Evolutionary conservation across 2,888 invertebrate genomes (phyloP).

Genomic region (Melanchra persicariae): DNA sequence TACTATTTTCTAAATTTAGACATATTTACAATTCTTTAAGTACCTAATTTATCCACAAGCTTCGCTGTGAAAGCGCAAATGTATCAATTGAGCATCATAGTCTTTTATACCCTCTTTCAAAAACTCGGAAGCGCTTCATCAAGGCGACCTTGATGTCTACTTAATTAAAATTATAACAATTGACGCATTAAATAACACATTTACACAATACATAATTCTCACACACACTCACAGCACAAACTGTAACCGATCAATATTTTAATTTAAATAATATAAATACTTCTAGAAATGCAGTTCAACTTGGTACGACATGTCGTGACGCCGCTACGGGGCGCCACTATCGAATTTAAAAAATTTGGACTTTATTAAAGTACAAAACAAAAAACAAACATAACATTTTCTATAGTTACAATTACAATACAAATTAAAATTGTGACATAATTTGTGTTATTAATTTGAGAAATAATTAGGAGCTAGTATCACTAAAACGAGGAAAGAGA

Average conservation of each 20-base stretch:
- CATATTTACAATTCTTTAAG: conserved; percentile 85
- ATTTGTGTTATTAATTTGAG: conserved; percentile 88
- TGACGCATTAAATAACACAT: conserved; percentile 89
- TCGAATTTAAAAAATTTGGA: conserved; percentile 83
- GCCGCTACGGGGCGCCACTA: conserved; percentile 74
- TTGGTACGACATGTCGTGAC: conserved; percentile 87
- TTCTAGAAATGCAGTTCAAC: conserved; percentile 90
- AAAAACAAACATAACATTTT: conserved; percentile 89
- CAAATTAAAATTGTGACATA: conserved; percentile 88
- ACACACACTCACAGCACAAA: conserved; percentile 89
- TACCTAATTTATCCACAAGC: conserved; percentile 82
- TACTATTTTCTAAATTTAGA: conserved; percentile 88
- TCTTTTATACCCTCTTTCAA: conserved; percentile 74
- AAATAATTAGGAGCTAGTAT: conserved; percentile 90
- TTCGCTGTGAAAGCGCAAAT: conserved; percentile 88
- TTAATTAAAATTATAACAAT: conserved; percentile 84
- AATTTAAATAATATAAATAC: conserved; percentile 89
- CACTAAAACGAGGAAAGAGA: conserved; percentile 90
- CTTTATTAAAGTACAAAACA: conserved; percentile 85
- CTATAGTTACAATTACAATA: conserved; percentile 85
- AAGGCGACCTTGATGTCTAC: conserved; percentile 75
- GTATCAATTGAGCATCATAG: conserved; percentile 88
- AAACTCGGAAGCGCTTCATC: conserved; percentile 81
- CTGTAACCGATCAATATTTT: conserved; percentile 85
- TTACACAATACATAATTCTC: conserved; percentile 84